A percentile compares a stretch with the other conserved stretches of the same genome.
Conservation (phyloP, 2,113 vertebrate genomes). For the Ivindomyrus marchei region DNA sequence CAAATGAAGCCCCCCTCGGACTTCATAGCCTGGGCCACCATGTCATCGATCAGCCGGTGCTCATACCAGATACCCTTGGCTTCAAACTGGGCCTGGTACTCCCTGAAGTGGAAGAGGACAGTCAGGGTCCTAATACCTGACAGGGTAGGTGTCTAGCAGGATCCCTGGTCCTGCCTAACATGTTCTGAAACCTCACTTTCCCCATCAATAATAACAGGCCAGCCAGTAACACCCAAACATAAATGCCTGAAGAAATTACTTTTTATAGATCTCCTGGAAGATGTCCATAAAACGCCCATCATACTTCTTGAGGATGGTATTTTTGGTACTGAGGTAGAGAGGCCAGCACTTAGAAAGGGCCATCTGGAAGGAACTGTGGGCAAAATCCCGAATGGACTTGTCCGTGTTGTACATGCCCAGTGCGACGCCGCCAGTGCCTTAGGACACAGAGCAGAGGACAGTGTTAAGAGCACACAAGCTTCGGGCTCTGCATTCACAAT, state of each 20-base stretch:
- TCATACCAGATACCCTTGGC: constrained; percentile 93
- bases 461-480: background rate
- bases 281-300: constrained; percentile 97
- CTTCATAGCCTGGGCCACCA: constrained; percentile 97
- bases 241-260: constrained; percentile 56
- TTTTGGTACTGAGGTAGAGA: constrained; percentile 97
- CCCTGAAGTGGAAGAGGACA: constrained; percentile 54
- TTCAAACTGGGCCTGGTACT: constrained; percentile 83
- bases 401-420: constrained; percentile 98
- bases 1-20: constrained; percentile 97
- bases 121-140: background rate
- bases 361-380: constrained; percentile 98
- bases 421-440: constrained; percentile 85
- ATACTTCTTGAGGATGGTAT: constrained; percentile 95
- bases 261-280: constrained; percentile 97
- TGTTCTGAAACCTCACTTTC: background rate
- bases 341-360: constrained; percentile 80
- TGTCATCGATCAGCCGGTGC: constrained; percentile 95
- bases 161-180: background rate
- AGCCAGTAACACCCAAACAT: background rate
- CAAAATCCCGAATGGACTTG: constrained; percentile 86
- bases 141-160: background rate
- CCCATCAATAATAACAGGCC: background rate
- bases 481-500: background rate
- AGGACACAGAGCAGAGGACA: background rate